Evolutionary conservation across 2,888 invertebrate genomes (phyloP), one percentile per base, ranked within the genome.

Genomic region (Agrochola litura): DNA sequence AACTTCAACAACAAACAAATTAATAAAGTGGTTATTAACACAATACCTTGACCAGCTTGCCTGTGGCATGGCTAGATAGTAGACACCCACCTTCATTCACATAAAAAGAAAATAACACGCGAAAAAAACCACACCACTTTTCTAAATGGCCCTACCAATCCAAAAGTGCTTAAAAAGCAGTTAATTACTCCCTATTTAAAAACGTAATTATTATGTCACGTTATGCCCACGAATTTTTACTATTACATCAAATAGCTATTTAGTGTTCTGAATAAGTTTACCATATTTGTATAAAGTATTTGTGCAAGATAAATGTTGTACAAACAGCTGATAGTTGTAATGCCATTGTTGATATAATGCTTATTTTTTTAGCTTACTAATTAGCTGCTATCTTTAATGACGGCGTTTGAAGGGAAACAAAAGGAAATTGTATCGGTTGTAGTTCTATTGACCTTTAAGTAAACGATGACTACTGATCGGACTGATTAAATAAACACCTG

Each of bases 351-450:
- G 61, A 79, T 64, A 79, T 41, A 30, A 80, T 56, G 61, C 60
- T 60, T 85, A 74, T 67, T 81, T 75, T 83, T 81, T 58, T 73
- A 56, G 30, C 66, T 61, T 54, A 71, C 16, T 75, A 74, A 82
- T 70, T 66, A 81, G 25, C 10, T 54, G 60, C 1, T 85, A 85
- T 84, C 69, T 73, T 43, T 83, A 37, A 43, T 43, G 30, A 52
- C 56, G 61, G 19, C 3, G 41, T 19, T 37, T 12, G 64, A 30
- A 56, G 61, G 56, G 46, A 79, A 63, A 84, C 80, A 79, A 71
- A 84, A 67, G 52, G 46, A 78, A 58, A 67, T 52, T 58, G 25
- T 63, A 61, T 43, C 25, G 8, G 22, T 54, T 63, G 19, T 37
- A 54, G 68, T 52, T 54, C 16, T 46, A 43, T 43, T 65, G 16